A percentile compares a stretch with the other conserved stretches of the same genome.
These are phyloP conservation scores for Helicoverpa assulta DNA, from an alignment of 2,888 invertebrate genomes.

Conservation along the genomic window DNA sequence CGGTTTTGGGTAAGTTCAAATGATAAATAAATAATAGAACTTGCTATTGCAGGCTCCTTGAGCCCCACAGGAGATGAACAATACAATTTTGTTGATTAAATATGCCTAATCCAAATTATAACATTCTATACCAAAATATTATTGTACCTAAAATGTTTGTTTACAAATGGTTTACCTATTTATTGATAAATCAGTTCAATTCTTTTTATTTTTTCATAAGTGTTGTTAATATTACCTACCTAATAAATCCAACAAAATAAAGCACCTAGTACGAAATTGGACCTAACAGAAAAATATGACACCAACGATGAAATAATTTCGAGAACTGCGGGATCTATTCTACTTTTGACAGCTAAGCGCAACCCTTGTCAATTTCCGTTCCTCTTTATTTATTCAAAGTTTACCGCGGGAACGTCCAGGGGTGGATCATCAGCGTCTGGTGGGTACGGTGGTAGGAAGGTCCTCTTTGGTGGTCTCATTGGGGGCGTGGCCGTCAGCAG, in stretches of 20 bases:
- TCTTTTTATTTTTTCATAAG: too few relatives aligned
- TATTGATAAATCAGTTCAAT: too few relatives aligned
- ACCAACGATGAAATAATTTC: conserved; percentile 28
- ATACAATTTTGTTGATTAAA: conserved; percentile 10
- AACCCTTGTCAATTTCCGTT: conserved; percentile 37
- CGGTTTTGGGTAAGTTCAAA: conserved; percentile 28
- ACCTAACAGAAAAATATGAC: conserved; percentile 11
- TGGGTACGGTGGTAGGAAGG: conserved; percentile 89
- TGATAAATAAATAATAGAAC: conserved; percentile 53
- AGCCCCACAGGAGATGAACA: conserved; percentile 2
- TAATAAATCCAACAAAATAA: neutral
- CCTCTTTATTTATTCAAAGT: conserved; percentile 32
- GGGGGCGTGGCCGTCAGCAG: conserved; percentile 93
- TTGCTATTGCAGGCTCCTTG: conserved; percentile 29
- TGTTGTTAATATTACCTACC: too few relatives aligned
- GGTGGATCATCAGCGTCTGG: conserved; percentile 86
- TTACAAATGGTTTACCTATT: too few relatives aligned
- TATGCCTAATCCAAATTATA: too few relatives aligned
- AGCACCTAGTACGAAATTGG: neutral
- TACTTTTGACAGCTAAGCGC: conserved; percentile 33
- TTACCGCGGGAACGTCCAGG: conserved; percentile 85
- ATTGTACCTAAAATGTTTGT: too few relatives aligned
- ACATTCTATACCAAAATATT: too few relatives aligned
- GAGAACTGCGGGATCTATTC: conserved; percentile 35
- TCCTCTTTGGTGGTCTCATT: conserved; percentile 92